Conservation (phyloP, 2,888 invertebrate genomes). For the Troides aeacus region DNA sequence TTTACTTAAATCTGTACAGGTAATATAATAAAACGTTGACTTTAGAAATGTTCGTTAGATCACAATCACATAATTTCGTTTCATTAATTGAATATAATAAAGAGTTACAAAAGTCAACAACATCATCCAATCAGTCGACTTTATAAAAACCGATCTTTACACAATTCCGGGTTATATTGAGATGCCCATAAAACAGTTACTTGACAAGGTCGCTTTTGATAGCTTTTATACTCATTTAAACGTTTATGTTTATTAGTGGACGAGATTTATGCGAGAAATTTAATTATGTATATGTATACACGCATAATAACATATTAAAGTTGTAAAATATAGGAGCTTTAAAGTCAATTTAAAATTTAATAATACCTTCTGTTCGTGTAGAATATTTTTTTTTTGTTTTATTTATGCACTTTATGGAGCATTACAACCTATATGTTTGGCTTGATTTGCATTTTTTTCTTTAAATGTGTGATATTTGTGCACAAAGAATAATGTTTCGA, state of each 20-base stretch:
- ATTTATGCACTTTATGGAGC: too few relatives aligned
- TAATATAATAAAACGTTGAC: background rate
- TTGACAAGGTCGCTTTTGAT: slow-evolving; percentile 52
- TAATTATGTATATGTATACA: background rate
- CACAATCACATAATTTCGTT: background rate
- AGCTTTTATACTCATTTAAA: slow-evolving; percentile 26
- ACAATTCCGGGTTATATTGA: slow-evolving; percentile 53
- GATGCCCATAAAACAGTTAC: slow-evolving; percentile 53
- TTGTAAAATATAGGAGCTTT: background rate
- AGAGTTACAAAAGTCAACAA: slow-evolving; percentile 2
- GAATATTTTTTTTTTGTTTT: background rate
- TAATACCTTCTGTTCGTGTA: background rate
- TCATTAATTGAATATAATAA: background rate
- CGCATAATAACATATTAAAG: background rate
- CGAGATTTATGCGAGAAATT: slow-evolving; percentile 7
- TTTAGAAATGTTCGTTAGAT: background rate
- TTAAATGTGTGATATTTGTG: too few relatives aligned
- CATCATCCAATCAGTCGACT: slow-evolving; percentile 47
- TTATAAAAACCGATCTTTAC: slow-evolving; percentile 42
- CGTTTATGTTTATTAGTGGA: slow-evolving; percentile 20
- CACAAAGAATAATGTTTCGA: too few relatives aligned
- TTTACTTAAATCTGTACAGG: background rate
- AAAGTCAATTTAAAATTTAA: background rate
- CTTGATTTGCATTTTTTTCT: too few relatives aligned
- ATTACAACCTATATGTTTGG: too few relatives aligned